Conservation (phyloP, 2,797 vertebrate genomes). For the Chloroceryle amazona region DNA sequence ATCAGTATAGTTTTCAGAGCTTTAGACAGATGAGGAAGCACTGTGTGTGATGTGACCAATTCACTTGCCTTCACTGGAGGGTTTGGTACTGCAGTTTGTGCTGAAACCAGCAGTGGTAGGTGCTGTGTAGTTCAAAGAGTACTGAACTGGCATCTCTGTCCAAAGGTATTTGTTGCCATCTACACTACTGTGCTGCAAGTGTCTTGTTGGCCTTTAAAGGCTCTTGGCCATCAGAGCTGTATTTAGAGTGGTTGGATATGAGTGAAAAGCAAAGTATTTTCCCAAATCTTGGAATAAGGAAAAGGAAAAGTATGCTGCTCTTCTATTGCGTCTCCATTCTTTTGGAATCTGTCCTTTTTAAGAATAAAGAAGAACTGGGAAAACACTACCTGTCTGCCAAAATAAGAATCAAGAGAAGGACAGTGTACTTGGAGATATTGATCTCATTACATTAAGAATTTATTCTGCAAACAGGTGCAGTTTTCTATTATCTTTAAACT, state of each 20-base stretch:
- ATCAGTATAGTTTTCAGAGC: background rate
- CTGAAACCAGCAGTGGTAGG: background rate
- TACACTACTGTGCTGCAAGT: background rate
- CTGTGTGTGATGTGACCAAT: rapidly evolving
- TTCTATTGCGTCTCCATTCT: background rate
- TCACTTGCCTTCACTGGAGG: background rate
- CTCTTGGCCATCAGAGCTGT: background rate
- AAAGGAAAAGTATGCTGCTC: background rate
- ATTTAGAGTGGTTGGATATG: background rate
- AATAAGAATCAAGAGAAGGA: background rate
- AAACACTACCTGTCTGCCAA: background rate
- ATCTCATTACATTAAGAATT: background rate
- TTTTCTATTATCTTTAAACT: constrained; percentile 11
- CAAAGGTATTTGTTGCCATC: background rate
- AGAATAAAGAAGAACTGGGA: background rate
- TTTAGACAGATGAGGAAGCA: background rate
- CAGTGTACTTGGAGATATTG: background rate
- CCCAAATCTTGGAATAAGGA: background rate
- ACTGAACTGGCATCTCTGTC: background rate
- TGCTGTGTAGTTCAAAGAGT: background rate
- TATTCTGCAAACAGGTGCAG: background rate
- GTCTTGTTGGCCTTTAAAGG: background rate
- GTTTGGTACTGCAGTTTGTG: background rate
- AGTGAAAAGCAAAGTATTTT: background rate
- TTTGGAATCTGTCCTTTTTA: background rate